Percentiles rank a stretch among this genome's conserved stretches.
Conservation (phyloP, 1,140 invertebrate species). For the Argopecten irradians region DNA sequence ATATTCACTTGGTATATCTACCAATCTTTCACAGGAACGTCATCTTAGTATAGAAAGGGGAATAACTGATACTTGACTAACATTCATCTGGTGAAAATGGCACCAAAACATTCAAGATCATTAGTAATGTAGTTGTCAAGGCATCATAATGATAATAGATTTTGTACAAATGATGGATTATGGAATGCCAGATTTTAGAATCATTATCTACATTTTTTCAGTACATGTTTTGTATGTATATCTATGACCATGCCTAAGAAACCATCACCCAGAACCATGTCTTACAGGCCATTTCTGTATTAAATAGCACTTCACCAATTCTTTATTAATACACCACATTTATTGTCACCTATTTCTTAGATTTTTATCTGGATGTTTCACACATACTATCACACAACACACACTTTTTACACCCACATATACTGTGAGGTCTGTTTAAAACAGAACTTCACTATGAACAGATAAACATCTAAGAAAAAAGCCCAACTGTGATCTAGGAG, state of each 20-base stretch:
- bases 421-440: neutral
- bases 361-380: neutral
- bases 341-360: neutral
- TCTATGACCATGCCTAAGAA: too few species aligned
- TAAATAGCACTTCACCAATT: conserved; percentile 22
- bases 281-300: neutral
- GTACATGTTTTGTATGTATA: neutral
- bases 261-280: conserved; percentile 11
- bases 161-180: neutral
- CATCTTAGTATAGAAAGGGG: too few species aligned
- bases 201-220: neutral
- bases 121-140: neutral
- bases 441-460: neutral
- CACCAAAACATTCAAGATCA: neutral
- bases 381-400: neutral
- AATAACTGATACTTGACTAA: neutral
- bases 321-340: neutral
- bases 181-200: neutral
- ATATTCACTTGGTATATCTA: too few species aligned
- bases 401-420: neutral
- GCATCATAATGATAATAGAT: neutral
- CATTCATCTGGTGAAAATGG: neutral
- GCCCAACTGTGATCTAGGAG: neutral
- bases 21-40: too few species aligned
- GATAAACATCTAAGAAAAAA: neutral